A percentile compares a stretch with the other conserved stretches of the same genome.
Conservation (phyloP, 1,140 invertebrate genomes). For the Plectrocnemia conspersa region DNA sequence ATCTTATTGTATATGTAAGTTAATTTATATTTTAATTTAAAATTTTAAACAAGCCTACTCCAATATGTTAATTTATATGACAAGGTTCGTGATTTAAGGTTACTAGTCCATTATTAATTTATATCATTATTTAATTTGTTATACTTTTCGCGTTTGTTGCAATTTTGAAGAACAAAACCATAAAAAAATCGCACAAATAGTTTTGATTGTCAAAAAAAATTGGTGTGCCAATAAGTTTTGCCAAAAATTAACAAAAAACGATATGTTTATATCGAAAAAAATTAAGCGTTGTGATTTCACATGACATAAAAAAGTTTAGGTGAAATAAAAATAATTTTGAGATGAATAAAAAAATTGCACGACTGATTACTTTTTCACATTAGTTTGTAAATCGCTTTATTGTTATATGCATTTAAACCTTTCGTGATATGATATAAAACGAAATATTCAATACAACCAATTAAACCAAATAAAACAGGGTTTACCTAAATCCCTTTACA, state of each 20-base stretch:
- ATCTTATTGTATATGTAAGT: slow-evolving; percentile 6
- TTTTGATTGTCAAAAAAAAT: background rate
- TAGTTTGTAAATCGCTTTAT: slow-evolving; percentile 21
- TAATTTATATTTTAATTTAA: slow-evolving; percentile 3
- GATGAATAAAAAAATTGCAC: slow-evolving; percentile 13
- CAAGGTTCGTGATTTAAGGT: slow-evolving; percentile 30
- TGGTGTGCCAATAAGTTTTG: slow-evolving; percentile 24
- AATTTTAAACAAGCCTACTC: too few species aligned
- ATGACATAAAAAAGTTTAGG: background rate
- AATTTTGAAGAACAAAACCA: background rate
- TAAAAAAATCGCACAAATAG: slow-evolving; percentile 11
- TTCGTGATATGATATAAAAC: too few species aligned
- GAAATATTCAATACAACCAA: too few species aligned
- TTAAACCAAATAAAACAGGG: too few species aligned
- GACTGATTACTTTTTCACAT: slow-evolving; percentile 21
- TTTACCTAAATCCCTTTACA: too few species aligned
- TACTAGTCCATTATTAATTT: slow-evolving; percentile 23
- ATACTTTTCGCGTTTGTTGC: background rate
- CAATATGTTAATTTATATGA: slow-evolving; percentile 13
- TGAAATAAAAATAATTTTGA: slow-evolving; percentile 3
- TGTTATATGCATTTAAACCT: too few species aligned
- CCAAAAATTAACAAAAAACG: slow-evolving; percentile 13
- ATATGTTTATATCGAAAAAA: slow-evolving; percentile 8
- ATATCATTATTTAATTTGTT: slow-evolving; percentile 9
- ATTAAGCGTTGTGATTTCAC: background rate